phyloP scores from a whole-genome alignment of 2,888 invertebrate genomes.

The Tachina fera region DNA sequence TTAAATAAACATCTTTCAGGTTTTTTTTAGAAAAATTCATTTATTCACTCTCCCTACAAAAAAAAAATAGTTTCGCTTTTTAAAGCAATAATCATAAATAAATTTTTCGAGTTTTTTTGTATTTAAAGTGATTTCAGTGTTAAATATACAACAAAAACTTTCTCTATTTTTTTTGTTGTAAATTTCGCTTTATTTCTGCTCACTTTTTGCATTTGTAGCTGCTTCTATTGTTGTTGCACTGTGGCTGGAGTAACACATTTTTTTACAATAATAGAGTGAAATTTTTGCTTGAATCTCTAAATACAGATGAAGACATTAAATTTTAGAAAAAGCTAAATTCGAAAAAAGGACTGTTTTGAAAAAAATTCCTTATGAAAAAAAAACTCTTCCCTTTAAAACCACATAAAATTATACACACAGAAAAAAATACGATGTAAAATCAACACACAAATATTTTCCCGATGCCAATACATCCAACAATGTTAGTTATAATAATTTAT shows the following conservation, averaged over 20 bases:
- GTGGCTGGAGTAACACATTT: slow-evolving; percentile 13
- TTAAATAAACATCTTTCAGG: not conserved
- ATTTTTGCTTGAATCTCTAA: not conserved
- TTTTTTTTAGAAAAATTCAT: not conserved
- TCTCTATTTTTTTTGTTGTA: slow-evolving; percentile 31
- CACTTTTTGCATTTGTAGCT: not conserved
- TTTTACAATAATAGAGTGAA: not conserved
- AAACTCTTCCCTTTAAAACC: no score
- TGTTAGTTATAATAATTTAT: no score
- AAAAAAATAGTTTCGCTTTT: slow-evolving; percentile 15
- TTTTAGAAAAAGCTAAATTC: no score
- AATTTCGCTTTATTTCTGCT: not conserved
- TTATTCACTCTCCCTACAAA: slow-evolving; percentile 25
- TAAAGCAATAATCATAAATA: slow-evolving; percentile 31
- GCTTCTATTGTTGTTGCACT: not conserved
- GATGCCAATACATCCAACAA: no score
- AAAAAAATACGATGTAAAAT: no score
- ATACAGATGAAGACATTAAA: no score
- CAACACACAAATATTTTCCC: no score
- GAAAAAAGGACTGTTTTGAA: no score
- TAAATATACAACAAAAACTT: slow-evolving; percentile 48
- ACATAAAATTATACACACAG: no score
- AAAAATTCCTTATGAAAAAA: no score
- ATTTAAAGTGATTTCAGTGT: slow-evolving; percentile 18
- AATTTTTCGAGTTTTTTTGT: slow-evolving; percentile 3